Conservation (phyloP, 2,888 invertebrate species). For the Eupithecia insigniata region DNA sequence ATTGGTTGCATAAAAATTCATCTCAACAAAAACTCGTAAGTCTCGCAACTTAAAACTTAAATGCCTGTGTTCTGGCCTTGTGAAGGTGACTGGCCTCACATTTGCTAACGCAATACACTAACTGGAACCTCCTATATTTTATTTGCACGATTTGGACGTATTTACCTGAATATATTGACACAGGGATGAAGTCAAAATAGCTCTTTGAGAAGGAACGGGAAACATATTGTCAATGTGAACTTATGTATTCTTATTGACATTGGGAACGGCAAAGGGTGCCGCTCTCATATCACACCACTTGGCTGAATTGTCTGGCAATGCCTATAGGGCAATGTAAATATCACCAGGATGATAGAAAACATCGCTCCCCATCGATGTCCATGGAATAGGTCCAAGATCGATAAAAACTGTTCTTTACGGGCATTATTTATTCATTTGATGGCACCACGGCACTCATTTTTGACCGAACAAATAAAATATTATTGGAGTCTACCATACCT, state of each 20-base stretch:
- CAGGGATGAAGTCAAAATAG: conserved; percentile 1
- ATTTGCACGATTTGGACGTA: conserved; percentile 35
- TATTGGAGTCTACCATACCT: conserved; percentile 22
- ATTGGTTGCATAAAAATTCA: background rate
- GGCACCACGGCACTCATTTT: background rate
- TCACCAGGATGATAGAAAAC: conserved; percentile 32
- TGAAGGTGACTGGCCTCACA: conserved; percentile 60
- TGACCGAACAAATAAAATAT: conserved; percentile 14
- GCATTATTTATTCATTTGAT: conserved; percentile 10
- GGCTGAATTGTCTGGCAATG: conserved; percentile 37
- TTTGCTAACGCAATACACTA: conserved; percentile 41
- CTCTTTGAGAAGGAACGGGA: background rate
- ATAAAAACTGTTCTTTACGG: conserved; percentile 2
- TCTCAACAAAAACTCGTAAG: conserved; percentile 15
- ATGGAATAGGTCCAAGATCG: conserved; percentile 11
- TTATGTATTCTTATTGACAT: conserved; percentile 37
- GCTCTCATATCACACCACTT: conserved; percentile 48
- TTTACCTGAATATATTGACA: conserved; percentile 30
- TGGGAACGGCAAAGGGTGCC: conserved; percentile 49
- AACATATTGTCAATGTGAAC: conserved; percentile 24
- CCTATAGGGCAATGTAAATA: conserved; percentile 53
- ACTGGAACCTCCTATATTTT: conserved; percentile 40
- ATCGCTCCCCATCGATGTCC: conserved; percentile 15
- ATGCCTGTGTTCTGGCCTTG: conserved; percentile 58
- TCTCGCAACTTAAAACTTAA: conserved; percentile 43